Percentiles rank a stretch among this genome's conserved stretches.
These are phyloP conservation scores for Papilio helenus DNA, from an alignment of 1,140 invertebrate species.

Conservation along the genomic window DNA sequence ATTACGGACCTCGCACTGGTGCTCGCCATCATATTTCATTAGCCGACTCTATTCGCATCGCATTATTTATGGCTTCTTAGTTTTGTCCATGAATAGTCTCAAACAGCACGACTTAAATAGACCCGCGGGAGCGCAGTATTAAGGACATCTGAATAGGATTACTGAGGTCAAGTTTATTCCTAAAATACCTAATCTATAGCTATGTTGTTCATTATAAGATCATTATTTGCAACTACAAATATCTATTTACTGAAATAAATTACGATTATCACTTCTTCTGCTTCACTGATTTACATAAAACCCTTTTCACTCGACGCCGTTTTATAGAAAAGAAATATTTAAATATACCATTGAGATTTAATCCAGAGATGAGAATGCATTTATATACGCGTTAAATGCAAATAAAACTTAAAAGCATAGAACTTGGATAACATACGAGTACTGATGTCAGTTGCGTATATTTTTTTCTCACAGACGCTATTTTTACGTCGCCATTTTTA, in stretches of 20 bases:
- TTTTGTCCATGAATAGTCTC: conserved; percentile 71
- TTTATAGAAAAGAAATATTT: conserved; percentile 31
- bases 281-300: not conserved
- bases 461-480: conserved; percentile 1
- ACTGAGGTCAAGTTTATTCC: conserved; percentile 65
- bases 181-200: conserved; percentile 44
- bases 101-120: conserved; percentile 62
- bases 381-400: conserved; percentile 32
- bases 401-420: conserved; percentile 31
- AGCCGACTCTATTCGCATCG: conserved; percentile 66
- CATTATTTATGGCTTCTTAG: conserved; percentile 77
- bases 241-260: conserved; percentile 10
- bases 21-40: conserved; percentile 75
- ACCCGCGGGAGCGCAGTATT: conserved; percentile 65
- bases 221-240: not conserved
- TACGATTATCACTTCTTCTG: not conserved
- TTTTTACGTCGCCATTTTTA: conserved; percentile 31
- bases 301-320: not conserved
- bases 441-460: conserved; percentile 25
- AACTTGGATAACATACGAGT: conserved; percentile 33
- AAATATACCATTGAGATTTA: conserved; percentile 30
- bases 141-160: conserved; percentile 73
- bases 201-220: conserved; percentile 41
- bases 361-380: conserved; percentile 32
- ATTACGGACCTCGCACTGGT: conserved; percentile 64